Percentiles rank a stretch among this genome's conserved stretches.
These are phyloP conservation scores for Ochotona curzoniae DNA, from an alignment of 2,113 vertebrate genomes.

Conservation along the genomic window DNA sequence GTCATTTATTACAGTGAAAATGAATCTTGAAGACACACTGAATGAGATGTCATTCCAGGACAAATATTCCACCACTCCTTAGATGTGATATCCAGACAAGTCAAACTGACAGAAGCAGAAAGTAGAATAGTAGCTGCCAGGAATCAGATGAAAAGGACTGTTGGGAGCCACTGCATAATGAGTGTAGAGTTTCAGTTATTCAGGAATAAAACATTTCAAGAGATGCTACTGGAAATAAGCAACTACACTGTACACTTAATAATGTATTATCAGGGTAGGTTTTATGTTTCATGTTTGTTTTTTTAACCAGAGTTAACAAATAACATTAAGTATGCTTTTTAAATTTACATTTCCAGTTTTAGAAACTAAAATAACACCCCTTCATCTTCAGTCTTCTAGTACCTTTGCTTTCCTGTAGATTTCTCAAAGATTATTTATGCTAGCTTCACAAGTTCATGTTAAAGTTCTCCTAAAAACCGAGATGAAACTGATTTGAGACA, in stretches of 20 bases:
- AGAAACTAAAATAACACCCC: conserved; percentile 27
- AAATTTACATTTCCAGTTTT: conserved; percentile 9
- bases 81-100: not conserved
- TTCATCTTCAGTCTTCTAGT: not conserved
- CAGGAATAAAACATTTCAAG: conserved; percentile 11
- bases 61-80: not conserved
- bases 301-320: not conserved
- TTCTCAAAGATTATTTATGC: conserved; percentile 6
- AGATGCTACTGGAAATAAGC: not conserved
- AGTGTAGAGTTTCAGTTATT: not conserved
- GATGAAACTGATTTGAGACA: not conserved
- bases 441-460: conserved; percentile 41
- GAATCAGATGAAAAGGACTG: not conserved
- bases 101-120: not conserved
- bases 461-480: conserved; percentile 4
- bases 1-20: not conserved
- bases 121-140: not conserved
- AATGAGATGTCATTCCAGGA: not conserved
- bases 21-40: not conserved
- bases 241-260: not conserved
- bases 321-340: too few relatives aligned
- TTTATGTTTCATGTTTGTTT: not conserved
- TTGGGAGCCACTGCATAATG: not conserved
- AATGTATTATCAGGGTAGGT: not conserved
- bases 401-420: conserved; percentile 34